Percentiles rank a stretch among this genome's conserved stretches.
Evolutionary conservation across 1,140 invertebrate species (phyloP).

Genomic region (Drosophila pallidifrons): DNA sequence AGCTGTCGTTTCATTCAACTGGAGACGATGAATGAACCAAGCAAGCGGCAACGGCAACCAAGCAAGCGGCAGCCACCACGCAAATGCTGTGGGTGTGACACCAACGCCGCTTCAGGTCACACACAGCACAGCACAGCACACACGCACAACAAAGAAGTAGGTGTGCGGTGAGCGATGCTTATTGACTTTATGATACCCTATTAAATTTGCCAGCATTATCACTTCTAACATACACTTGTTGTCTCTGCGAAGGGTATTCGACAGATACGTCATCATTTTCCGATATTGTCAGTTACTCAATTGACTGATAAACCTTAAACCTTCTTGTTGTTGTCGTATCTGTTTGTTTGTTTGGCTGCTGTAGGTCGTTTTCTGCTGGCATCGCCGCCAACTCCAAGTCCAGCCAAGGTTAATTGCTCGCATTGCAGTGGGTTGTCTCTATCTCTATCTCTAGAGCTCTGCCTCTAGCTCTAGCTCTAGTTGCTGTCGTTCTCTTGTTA

Average conservation of each 20-base stretch:
- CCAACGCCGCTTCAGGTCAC: conserved; percentile 79
- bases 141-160: conserved; percentile 15
- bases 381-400: conserved; percentile 73
- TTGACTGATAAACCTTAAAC: conserved; percentile 22
- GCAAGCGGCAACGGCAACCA: conserved; percentile 16
- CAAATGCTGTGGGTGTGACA: conserved; percentile 78
- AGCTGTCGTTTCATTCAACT: conserved; percentile 64
- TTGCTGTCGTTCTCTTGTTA: conserved; percentile 23
- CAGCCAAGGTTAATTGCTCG: conserved; percentile 77
- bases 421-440: conserved; percentile 69
- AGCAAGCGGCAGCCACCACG: conserved; percentile 38
- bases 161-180: conserved; percentile 11
- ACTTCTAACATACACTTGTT: too few relatives aligned
- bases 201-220: neutral
- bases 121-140: conserved; percentile 57
- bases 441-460: conserved; percentile 6
- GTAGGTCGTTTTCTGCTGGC: conserved; percentile 70
- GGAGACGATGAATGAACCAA: conserved; percentile 61
- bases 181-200: conserved; percentile 14
- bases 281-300: conserved; percentile 11
- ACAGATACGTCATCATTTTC: conserved; percentile 27
- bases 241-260: conserved; percentile 20
- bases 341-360: conserved; percentile 57
- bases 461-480: neutral
- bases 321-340: conserved; percentile 35